phyloP scores from a whole-genome alignment of 1,140 invertebrate genomes.

The Drosophila pandora region DNA sequence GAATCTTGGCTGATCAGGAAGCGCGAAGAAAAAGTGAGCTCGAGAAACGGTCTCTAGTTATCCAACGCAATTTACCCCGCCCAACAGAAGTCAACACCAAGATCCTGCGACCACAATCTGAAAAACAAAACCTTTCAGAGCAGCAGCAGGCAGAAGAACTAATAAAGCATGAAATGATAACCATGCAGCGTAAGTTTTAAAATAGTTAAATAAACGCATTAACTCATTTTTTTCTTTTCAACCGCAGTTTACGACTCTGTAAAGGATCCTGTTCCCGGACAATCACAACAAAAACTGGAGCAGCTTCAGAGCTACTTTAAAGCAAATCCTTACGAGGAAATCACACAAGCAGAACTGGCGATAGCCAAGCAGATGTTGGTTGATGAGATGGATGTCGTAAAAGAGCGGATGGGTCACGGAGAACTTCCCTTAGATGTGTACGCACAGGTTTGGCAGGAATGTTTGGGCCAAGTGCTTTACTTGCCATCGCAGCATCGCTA shows the following conservation, averaged over 20 bases:
- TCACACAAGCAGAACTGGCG: constrained; percentile 88
- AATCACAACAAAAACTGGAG: constrained; percentile 83
- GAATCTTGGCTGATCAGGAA: constrained; percentile 80
- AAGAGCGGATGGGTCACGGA: constrained; percentile 97
- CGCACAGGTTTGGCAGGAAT: constrained; percentile 98
- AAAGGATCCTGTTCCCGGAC: constrained; percentile 86
- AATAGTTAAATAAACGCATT: not conserved
- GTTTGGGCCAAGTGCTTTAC: constrained; percentile 94
- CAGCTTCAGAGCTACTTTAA: constrained; percentile 89
- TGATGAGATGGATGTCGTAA: constrained; percentile 95
- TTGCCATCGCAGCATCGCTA: constrained; percentile 95
- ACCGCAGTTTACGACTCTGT: constrained; percentile 90
- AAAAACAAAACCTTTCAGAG: constrained; percentile 91
- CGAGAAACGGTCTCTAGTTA: constrained; percentile 92
- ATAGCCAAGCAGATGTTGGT: constrained; percentile 88
- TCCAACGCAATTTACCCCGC: constrained; percentile 95
- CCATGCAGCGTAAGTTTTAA: constrained; percentile 89
- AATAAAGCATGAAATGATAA: constrained; percentile 98
- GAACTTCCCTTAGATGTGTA: constrained; percentile 96
- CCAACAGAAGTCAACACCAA: constrained; percentile 94
- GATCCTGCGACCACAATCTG: constrained; percentile 89
- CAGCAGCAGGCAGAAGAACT: constrained; percentile 98
- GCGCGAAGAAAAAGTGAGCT: constrained; percentile 86
- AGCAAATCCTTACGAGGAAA: constrained; percentile 92
- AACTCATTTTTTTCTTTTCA: not conserved